phyloP scores from a whole-genome alignment of 2,888 invertebrate genomes.

The Drosophila koepferae region DNA sequence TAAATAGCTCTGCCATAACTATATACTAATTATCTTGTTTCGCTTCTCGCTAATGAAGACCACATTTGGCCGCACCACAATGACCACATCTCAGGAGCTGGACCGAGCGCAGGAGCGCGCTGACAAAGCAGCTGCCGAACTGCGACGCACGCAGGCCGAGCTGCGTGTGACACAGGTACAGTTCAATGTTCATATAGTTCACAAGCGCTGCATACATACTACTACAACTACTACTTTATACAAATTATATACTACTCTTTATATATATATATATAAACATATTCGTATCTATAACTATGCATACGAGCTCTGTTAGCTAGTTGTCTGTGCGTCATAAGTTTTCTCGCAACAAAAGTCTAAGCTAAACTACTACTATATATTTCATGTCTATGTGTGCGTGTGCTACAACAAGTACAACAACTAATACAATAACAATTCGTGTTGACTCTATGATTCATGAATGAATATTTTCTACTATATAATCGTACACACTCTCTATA shows the following conservation, averaged over 20 bases:
- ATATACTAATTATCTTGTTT: slow-evolving; percentile 69
- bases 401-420: slow-evolving; percentile 31
- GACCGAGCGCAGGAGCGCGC: slow-evolving; percentile 93
- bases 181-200: slow-evolving; percentile 17
- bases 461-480: slow-evolving; percentile 23
- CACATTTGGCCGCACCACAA: slow-evolving; percentile 92
- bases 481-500: slow-evolving; percentile 18
- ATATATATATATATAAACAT: slow-evolving; percentile 49
- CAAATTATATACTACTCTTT: slow-evolving; percentile 24
- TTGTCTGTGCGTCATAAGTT: slow-evolving; percentile 50
- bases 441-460: slow-evolving; percentile 22
- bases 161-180: slow-evolving; percentile 93
- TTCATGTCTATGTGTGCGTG: slow-evolving; percentile 71
- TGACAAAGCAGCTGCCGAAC: slow-evolving; percentile 93
- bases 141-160: slow-evolving; percentile 95
- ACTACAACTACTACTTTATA: neutral
- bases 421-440: slow-evolving; percentile 22
- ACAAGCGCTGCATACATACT: slow-evolving; percentile 28
- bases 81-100: slow-evolving; percentile 93
- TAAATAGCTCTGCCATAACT: neutral
- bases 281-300: slow-evolving; percentile 40
- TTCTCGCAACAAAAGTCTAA: slow-evolving; percentile 34
- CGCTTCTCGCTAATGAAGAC: slow-evolving; percentile 84
- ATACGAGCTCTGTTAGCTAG: slow-evolving; percentile 60
- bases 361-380: slow-evolving; percentile 9